Base-by-base conservation (phyloP, 2,888 invertebrate genomes). In the Agapostemon virescens region DNA sequence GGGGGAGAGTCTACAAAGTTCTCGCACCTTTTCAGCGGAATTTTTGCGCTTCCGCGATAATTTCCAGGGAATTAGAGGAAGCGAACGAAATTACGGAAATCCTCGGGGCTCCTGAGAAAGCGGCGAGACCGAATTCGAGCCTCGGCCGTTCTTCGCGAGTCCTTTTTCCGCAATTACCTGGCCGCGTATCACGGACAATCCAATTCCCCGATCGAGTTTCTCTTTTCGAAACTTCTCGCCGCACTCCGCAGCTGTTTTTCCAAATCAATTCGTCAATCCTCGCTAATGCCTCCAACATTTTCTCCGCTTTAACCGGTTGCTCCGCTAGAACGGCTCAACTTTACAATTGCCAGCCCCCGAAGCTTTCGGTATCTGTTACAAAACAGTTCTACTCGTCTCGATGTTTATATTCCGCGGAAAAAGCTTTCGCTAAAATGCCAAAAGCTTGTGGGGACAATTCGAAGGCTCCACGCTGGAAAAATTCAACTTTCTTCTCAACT, bases 21-120 rank as follows among this genome's bases (percentile, higher is more conserved):
- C 61, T 42, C 42, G 49, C 67, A 17, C 40, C 40, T 33, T 26
- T 26, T 55, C 33, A 69, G 17, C n/a, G n/a, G 26, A 69, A 68
- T 77, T 74, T 74, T 77, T 77, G 36, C 49, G 15, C 58, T 40
- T 55, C 26, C 74, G 6, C 36, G 20, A 45, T 67, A 68, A 77
- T 74, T 68, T 40, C 45, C 67, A 20, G 38, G 67, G 61, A 77
- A 77, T 77, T 68, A 77, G 67, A 9, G 67, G 26, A 45, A 61
- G 26, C 74, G 67, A 49, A 23, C 61, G 77, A 49, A 77, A 74
- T 74, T 77, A 74, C 77, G 49, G 77, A 68, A 77, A 74, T 74
- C 64, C 70, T 64, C 69, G 38, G 61, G n/a, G n/a, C 36, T 40
- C 66, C 42, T 33, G 61, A 63, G 69, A 69, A 66, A 40, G 40